A percentile compares a stretch with the other conserved stretches of the same genome.
These are phyloP conservation scores for Cheilosia vulpina DNA, from an alignment of 2,888 invertebrate genomes.

Conservation along the genomic window DNA sequence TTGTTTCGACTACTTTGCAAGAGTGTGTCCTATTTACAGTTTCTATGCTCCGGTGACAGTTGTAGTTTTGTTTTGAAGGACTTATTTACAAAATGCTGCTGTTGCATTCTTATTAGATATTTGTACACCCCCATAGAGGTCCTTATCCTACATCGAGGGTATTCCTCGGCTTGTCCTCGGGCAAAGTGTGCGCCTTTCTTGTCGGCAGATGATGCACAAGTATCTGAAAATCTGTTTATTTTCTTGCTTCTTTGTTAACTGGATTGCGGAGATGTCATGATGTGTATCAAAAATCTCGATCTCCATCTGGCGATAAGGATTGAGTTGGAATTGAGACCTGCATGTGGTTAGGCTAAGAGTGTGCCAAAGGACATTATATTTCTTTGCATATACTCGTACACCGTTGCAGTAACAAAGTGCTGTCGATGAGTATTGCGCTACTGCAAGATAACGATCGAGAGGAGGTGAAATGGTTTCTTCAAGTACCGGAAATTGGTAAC, in stretches of 20 bases:
- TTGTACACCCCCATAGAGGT: slow-evolving; percentile 7
- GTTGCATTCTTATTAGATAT: slow-evolving; percentile 21
- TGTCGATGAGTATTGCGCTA: neutral
- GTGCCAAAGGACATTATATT: slow-evolving; percentile 6
- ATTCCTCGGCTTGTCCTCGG: neutral
- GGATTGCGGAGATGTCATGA: too few species aligned
- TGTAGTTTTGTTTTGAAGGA: slow-evolving; percentile 26
- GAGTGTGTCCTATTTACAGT: neutral
- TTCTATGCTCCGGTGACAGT: slow-evolving; percentile 10
- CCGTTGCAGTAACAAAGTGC: neutral
- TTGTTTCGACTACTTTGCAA: neutral
- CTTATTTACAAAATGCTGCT: slow-evolving; percentile 10
- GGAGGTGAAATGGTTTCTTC: slow-evolving; percentile 16
- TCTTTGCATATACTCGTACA: slow-evolving; percentile 20
- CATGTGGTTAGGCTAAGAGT: slow-evolving; percentile 6
- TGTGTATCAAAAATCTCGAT: too few species aligned
- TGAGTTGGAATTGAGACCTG: slow-evolving; percentile 5
- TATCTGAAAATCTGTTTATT: slow-evolving; percentile 46
- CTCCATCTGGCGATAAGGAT: slow-evolving; percentile 31
- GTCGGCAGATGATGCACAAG: slow-evolving; percentile 34
- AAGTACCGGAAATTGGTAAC: slow-evolving; percentile 2
- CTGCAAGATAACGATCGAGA: neutral
- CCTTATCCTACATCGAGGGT: slow-evolving; percentile 22
- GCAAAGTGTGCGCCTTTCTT: slow-evolving; percentile 25
- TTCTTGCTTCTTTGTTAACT: slow-evolving; percentile 16